Conservation (phyloP, 1,140 invertebrate genomes). For the Vollenhovia emeryi region DNA sequence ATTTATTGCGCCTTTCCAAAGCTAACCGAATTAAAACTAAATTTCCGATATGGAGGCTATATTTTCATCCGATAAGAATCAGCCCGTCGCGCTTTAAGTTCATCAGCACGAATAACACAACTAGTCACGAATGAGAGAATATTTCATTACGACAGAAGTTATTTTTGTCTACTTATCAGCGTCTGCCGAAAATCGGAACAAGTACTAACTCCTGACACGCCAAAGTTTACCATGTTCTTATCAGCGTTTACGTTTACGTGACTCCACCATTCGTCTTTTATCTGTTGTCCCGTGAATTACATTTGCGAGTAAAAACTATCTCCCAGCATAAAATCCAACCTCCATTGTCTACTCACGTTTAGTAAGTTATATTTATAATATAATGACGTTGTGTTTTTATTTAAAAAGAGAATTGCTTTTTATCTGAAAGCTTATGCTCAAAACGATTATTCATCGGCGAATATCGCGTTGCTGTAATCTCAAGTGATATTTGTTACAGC, state of each 20-base stretch:
- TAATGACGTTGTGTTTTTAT: background rate
- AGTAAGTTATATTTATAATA: background rate
- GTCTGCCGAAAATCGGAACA: background rate
- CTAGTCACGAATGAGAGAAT: background rate
- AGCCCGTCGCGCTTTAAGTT: background rate
- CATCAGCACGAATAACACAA: slow-evolving; percentile 12
- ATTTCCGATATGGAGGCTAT: background rate
- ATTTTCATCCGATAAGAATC: background rate
- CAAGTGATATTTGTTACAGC: background rate
- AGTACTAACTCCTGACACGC: background rate
- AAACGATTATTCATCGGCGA: background rate
- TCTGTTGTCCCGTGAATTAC: background rate
- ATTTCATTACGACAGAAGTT: slow-evolving; percentile 18
- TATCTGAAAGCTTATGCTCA: background rate
- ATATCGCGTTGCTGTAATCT: background rate
- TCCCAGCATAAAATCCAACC: background rate
- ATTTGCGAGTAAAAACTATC: background rate
- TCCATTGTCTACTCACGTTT: background rate
- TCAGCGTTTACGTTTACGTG: background rate
- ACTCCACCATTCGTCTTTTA: background rate
- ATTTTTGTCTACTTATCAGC: slow-evolving; percentile 27
- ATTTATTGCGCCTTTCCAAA: background rate
- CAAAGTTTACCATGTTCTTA: background rate
- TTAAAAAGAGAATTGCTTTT: background rate
- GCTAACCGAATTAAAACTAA: background rate